phyloP scores from a whole-genome alignment of 2,888 invertebrate genomes.

The Aphodius granarius region DNA sequence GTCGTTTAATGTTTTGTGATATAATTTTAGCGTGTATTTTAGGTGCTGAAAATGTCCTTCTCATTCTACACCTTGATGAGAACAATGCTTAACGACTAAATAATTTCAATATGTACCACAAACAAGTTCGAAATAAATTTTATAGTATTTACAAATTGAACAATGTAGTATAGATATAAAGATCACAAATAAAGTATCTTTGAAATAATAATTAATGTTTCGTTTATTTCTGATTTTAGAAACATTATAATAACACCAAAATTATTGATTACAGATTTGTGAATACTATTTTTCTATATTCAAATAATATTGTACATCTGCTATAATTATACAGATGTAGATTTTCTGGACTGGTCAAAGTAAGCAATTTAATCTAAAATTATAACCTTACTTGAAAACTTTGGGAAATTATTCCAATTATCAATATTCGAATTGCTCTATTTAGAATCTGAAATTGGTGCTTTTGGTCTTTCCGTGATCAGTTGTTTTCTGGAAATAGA shows the following conservation, averaged over 20 bases:
- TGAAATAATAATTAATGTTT: no score
- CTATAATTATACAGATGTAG: not conserved
- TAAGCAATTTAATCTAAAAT: not conserved
- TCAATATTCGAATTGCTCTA: not conserved
- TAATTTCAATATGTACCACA: not conserved
- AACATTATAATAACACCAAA: no score
- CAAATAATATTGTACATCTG: not conserved
- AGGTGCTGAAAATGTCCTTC: conserved; percentile 24
- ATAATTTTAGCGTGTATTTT: conserved; percentile 7
- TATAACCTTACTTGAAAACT: not conserved
- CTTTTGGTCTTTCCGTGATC: not conserved
- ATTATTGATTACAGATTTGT: not conserved
- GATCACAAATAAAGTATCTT: no score
- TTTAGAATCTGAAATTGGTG: not conserved
- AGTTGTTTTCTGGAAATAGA: not conserved
- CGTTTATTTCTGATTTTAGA: no score
- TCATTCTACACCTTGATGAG: conserved; percentile 23
- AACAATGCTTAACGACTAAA: not conserved
- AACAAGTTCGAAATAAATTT: not conserved
- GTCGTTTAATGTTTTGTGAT: not conserved
- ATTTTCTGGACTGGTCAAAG: not conserved
- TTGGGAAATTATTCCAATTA: not conserved
- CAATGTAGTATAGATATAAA: no score
- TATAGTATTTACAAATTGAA: no score
- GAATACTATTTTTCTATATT: not conserved